Evolutionary conservation across 2,113 vertebrate genomes (phyloP), one percentile per base, ranked within the genome.

Genomic region (Sander vitreus): DNA sequence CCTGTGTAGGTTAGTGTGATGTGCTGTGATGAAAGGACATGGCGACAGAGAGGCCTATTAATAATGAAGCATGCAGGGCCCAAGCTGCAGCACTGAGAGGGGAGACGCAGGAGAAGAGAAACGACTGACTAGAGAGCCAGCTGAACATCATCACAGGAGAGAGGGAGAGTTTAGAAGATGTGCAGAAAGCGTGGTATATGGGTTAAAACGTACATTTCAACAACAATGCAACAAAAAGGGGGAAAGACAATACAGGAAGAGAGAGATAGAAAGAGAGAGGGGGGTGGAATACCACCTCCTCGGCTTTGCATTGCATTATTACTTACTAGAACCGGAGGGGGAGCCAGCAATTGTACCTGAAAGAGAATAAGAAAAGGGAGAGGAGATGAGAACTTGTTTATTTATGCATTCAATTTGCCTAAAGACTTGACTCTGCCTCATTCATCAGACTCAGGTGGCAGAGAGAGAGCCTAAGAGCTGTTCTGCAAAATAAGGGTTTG

Each of bases 311-410:
- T 66, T 85, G 81, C 75, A 59, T 89, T 84, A 77, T 89, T 92
- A 96, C 95, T 96, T 95, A 96, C 95, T 95, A 30, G 95, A 94
- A 91, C 95, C 95, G 88, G 94, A 93, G 87, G 94, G 92, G 50
- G 94, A 93, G 76, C 95, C 95, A 85, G 94, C 94, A 78, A 94
- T 91, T 69, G 93, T 82, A 93, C 94, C 94, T 96, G 93, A 89
- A 93, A 93, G 92, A 91, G 90, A 93, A 89, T 47, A 80, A 78
- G 78, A 83, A 83, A 73, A 72, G 76, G 72, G 80, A 87, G 86
- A 87, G 76, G 72, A 84, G 87, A 91, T 90, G 88, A 91, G 77
- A 79, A 72, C 69, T 64, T 92, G 88, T 93, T 93, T 91, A 93
- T 92, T 93, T 91, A 87, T 92, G 86, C 81, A 89, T 87, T 91